Conservation (phyloP, 2,888 invertebrate genomes). For the Agrochola circellaris region DNA sequence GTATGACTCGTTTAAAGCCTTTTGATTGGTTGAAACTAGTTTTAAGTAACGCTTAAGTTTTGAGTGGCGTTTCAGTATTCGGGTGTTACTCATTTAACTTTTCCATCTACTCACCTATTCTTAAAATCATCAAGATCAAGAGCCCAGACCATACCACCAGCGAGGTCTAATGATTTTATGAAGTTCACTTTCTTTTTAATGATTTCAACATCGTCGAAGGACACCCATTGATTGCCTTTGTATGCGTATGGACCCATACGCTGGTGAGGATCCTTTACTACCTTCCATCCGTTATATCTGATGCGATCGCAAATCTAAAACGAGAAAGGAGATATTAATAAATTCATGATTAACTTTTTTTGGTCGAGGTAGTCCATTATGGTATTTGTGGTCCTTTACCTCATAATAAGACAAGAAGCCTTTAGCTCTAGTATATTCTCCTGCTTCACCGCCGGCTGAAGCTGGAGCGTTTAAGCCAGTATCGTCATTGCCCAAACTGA, state of each 20-base stretch:
- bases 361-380: background rate
- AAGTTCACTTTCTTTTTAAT: conserved; percentile 95
- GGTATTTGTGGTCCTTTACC: conserved; percentile 79
- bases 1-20: too few species aligned
- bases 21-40: too few species aligned
- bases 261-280: conserved; percentile 94
- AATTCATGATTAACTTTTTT: background rate
- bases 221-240: conserved; percentile 97
- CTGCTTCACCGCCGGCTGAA: conserved; percentile 94
- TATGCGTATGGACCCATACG: conserved; percentile 97
- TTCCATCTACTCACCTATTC: conserved; percentile 84
- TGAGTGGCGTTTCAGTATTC: too few species aligned
- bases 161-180: conserved; percentile 94
- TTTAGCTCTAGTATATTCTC: conserved; percentile 96
- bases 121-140: conserved; percentile 96
- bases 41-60: too few species aligned
- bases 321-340: conserved; percentile 13
- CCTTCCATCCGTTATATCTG: conserved; percentile 94
- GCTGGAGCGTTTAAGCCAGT: conserved; percentile 94
- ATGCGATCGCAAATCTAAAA: conserved; percentile 95
- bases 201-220: conserved; percentile 95
- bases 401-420: conserved; percentile 97
- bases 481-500: conserved; percentile 79
- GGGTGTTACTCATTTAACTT: background rate
- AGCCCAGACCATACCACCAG: conserved; percentile 98